Conservation (phyloP, 2,113 vertebrate genomes). For the Rhynchomys soricoides region DNA sequence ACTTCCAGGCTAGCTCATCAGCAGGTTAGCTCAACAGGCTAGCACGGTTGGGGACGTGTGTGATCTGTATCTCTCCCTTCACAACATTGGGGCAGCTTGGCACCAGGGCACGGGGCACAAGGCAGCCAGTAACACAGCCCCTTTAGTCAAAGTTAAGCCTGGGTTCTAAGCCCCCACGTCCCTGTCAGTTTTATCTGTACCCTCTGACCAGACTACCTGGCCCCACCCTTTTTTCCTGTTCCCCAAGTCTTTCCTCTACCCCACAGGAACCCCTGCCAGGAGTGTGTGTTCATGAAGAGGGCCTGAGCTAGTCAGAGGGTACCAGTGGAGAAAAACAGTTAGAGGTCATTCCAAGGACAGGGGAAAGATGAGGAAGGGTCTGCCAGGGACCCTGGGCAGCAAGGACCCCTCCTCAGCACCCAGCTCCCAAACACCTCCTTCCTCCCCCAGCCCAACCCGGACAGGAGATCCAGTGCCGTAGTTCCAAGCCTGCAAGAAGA, state of each 20-base stretch:
- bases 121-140: not conserved
- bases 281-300: not conserved
- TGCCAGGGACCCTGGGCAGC: conserved; percentile 54
- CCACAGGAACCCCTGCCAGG: conserved; percentile 46
- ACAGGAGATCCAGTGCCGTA: conserved; percentile 56
- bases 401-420: conserved; percentile 71
- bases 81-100: not conserved
- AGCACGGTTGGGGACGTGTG: not conserved
- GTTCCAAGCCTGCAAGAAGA: conserved; percentile 79
- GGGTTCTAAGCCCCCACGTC: not conserved
- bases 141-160: not conserved
- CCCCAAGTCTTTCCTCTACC: conserved; percentile 83
- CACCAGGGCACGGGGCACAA: not conserved
- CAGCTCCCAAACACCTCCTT: conserved; percentile 49
- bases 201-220: conserved; percentile 13
- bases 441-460: not conserved
- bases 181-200: not conserved
- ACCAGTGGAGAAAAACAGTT: conserved; percentile 74
- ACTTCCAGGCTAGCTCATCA: not conserved
- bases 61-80: not conserved
- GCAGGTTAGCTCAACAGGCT: too few relatives aligned
- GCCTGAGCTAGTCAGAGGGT: conserved; percentile 74
- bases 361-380: conserved; percentile 54
- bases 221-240: not conserved
- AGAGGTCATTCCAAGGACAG: conserved; percentile 62